Conservation (phyloP, 2,113 vertebrate genomes). For the Chiloscyllium plagiosum region DNA sequence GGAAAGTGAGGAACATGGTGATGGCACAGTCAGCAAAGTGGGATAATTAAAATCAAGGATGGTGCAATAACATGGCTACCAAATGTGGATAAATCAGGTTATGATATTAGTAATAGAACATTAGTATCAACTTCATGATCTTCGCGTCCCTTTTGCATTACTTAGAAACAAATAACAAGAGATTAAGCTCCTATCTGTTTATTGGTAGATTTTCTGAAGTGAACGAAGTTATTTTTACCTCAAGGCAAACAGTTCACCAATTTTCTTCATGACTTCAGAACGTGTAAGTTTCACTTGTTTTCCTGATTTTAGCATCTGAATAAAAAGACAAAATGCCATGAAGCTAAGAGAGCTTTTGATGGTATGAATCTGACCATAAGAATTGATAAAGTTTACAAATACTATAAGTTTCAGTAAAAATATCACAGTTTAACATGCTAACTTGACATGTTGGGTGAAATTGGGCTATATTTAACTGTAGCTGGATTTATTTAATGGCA, state of each 20-base stretch:
- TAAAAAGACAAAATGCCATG: slow-evolving; percentile 33
- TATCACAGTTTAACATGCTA: neutral
- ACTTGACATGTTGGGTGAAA: neutral
- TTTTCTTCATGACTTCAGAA: slow-evolving; percentile 94
- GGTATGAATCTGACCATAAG: neutral
- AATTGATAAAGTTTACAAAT: neutral
- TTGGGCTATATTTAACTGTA: neutral
- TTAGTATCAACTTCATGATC: neutral
- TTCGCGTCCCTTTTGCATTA: neutral
- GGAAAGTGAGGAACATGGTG: neutral
- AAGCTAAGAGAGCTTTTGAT: neutral
- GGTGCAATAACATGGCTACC: neutral
- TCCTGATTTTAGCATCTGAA: slow-evolving; percentile 79
- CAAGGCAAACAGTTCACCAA: slow-evolving; percentile 86
- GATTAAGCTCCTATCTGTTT: neutral
- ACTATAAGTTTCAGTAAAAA: neutral
- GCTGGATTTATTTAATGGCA: neutral
- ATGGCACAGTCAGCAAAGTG: neutral
- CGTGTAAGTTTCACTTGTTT: slow-evolving; percentile 84
- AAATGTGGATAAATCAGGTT: neutral
- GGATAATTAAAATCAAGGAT: neutral
- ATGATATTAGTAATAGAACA: neutral
- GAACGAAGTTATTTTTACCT: slow-evolving; percentile 61
- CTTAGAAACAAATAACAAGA: neutral
- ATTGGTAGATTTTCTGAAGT: neutral